These are phyloP conservation scores for Kryphioiulus occultus DNA, from an alignment of 2,888 invertebrate genomes.

Conservation along the genomic window DNA sequence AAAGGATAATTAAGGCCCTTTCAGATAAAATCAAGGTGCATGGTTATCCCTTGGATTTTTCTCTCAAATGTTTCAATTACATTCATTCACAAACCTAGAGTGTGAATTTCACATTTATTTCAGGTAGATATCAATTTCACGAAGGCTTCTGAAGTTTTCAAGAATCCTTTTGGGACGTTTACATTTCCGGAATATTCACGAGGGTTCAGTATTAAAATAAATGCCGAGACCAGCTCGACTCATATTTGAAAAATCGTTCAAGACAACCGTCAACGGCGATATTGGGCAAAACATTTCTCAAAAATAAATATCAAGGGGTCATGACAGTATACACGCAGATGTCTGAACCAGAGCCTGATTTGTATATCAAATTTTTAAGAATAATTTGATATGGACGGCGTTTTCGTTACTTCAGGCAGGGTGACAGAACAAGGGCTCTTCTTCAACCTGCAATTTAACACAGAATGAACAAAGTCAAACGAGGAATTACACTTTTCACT, in stretches of 20 bases:
- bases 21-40: too few relatives aligned
- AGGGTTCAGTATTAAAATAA: background rate
- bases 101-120: background rate
- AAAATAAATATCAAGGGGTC: background rate
- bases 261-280: background rate
- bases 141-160: background rate
- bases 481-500: background rate
- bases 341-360: too few relatives aligned
- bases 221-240: conserved; percentile 12
- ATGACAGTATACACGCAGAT: background rate
- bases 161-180: background rate
- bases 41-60: too few relatives aligned
- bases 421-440: conserved; percentile 3
- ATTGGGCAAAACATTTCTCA: background rate
- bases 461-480: background rate
- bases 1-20: too few relatives aligned
- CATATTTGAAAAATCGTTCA: background rate
- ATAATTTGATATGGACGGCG: conserved; percentile 24
- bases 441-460: conserved; percentile 29
- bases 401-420: conserved; percentile 1
- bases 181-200: background rate
- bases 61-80: too few relatives aligned
- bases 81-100: background rate
- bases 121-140: background rate
- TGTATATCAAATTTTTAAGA: background rate